A percentile compares a stretch with the other conserved stretches of the same genome.
Evolutionary conservation across 2,797 vertebrate species (phyloP).

Genomic region (Aulostomus chinensis): DNA sequence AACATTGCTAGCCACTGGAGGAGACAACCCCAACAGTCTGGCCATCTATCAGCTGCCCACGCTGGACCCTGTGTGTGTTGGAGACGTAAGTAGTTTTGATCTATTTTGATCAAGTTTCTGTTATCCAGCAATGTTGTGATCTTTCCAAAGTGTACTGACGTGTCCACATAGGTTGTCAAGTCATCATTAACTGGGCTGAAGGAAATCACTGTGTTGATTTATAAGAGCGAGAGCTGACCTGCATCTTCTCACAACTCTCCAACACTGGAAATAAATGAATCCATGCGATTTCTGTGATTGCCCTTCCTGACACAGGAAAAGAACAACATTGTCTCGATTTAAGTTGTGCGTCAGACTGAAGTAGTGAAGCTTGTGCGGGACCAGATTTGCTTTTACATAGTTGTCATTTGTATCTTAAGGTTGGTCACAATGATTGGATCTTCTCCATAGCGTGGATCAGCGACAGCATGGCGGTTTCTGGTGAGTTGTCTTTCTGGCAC

Average conservation of each 20-base stretch:
- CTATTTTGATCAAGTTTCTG: no score
- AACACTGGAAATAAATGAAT: neutral
- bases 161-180: no score
- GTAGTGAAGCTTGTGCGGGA: neutral
- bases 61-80: slow-evolving; percentile 95
- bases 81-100: slow-evolving; percentile 88
- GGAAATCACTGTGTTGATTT: neutral
- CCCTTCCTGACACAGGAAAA: neutral
- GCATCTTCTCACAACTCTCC: neutral
- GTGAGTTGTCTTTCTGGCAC: slow-evolving; percentile 75
- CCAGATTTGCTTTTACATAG: slow-evolving; percentile 10
- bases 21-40: slow-evolving; percentile 98
- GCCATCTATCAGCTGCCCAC: slow-evolving; percentile 96
- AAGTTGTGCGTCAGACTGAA: no score
- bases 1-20: slow-evolving; percentile 94
- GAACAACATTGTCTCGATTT: neutral
- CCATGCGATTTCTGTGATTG: neutral
- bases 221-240: neutral
- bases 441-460: slow-evolving; percentile 99
- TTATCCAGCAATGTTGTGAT: no score
- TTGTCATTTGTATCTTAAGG: slow-evolving; percentile 73
- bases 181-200: no score
- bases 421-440: slow-evolving; percentile 99
- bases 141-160: no score
- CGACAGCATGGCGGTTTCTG: slow-evolving; percentile 97